phyloP scores from a whole-genome alignment of 2,797 vertebrate species.

The Gymnoscopelus braueri region DNA sequence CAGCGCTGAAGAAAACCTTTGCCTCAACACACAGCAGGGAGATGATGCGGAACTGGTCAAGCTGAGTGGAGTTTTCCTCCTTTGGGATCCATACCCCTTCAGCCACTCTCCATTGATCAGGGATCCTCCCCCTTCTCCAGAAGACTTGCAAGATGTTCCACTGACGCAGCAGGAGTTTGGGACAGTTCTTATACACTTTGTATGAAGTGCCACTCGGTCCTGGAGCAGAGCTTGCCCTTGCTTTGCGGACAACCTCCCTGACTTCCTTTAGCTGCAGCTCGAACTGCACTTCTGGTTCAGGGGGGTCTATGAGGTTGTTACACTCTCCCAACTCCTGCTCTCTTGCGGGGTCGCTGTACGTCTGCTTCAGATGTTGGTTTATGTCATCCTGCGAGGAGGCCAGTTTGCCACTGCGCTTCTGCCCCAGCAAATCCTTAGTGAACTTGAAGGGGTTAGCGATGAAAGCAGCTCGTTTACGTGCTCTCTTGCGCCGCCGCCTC shows the following conservation, averaged over 20 bases:
- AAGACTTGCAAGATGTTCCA: conserved; percentile 7
- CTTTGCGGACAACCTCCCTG: no score
- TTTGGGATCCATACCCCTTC: conserved; percentile 9
- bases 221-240: no score
- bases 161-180: conserved; percentile 24
- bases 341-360: conserved; percentile 18
- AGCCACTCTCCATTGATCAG: conserved; percentile 3
- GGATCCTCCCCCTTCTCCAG: conserved; percentile 3
- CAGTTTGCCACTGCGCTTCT: no score
- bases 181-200: conserved; percentile 25
- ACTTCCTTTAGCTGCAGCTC: no score
- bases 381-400: no score
- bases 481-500: no score
- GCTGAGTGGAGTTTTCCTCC: no score
- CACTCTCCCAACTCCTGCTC: conserved; percentile 23
- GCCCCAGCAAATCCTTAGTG: no score
- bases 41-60: conserved; percentile 19
- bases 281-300: background rate
- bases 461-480: no score
- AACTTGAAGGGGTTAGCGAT: no score
- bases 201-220: no score
- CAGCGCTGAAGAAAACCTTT: conserved; percentile 20
- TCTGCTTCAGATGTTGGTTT: no score
- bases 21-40: conserved; percentile 14
- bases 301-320: conserved; percentile 11